Evolutionary conservation across 2,113 vertebrate genomes (phyloP), one percentile per base, ranked within the genome.

Genomic region (Fulmarus glacialis): DNA sequence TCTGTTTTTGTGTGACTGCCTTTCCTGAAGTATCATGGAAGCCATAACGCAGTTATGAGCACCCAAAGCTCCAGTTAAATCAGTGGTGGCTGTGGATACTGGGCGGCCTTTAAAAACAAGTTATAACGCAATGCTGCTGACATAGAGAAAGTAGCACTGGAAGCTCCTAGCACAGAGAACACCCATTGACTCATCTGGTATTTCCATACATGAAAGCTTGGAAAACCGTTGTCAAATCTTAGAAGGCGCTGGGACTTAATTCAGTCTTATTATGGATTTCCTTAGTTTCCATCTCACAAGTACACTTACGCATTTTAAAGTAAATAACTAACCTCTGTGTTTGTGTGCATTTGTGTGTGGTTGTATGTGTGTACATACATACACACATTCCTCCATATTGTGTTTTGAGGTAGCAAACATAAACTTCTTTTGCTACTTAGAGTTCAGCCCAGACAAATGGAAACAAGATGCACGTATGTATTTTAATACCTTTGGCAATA

Each of bases 161-260:
- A 93, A 92, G 48, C 45, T 89, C 53, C 71, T 14, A 90, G n/a
- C 50, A 26, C 5, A 7, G 82, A 94, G 93, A 95, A 90, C 66
- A 88, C n/a, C 53, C 82, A 73, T 88, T 93, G 74, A 94, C 85
- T 95, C 82, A 88, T 90, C 78, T 90, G 90, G 22, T 88, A 90
- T 94, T 95, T 96, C 90, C 85, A 95, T 91, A 89, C 17, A 70
- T 70, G 59, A 95, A 97, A 77, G 43, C 8, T 47, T 80, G 93
- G 88, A 92, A 93, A 96, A 94, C 43, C 85, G 17, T 68, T 84
- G 74, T 93, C 71, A 87, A 9, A 59, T 88, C 62, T 70, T 73
- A 20, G n/a, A 53, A 82, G 30, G 18, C 18, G 23, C 62, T 56
- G 62, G 43, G 79, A 91, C 50, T 60, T 70, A 34, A 16, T 63